Evolutionary conservation across 2,113 vertebrate genomes (phyloP), one percentile per base, ranked within the genome.

Genomic region (Canis aureus): DNA sequence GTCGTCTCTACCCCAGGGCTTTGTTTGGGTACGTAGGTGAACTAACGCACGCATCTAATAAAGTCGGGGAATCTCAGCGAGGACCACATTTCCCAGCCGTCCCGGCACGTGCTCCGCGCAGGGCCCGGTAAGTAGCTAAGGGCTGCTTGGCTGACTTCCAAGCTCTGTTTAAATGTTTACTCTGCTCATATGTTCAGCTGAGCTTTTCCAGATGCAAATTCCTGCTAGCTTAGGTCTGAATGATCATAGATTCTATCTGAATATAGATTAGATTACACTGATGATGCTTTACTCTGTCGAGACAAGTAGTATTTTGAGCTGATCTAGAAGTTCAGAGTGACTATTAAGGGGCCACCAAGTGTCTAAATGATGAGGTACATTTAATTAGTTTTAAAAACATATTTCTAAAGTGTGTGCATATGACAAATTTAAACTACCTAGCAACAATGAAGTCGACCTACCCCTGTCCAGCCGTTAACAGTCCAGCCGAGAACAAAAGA

Each of bases 31-130:
- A 23, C 80, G 38, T 12, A 35, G 71, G 38, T 84, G 60, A 89
- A 49, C 27, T 62, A 11, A 29, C 1, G 22, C 25, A 2, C 0
- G 0, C 32, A 0, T 0, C 5, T 5, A 15, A 25, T 1, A 16
- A 32, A 16, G n/a, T 38, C 25, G 2, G 8, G 25, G 27, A 38
- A 76, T 10, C 51, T 1, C 15, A 6, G 23, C 0, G 2, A 10
- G 51, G 67, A 32, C 87, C 83, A 25, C 35, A 0, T 55, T 10
- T 53, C 76, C 55, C 7, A 1, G 23, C 78, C 19, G 0, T 1
- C 4, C 2, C 64, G 49, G 23, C 74, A 25, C 2, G 23, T 11
- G 57, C 16, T 2, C 29, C 0, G 5, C 2, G 0, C 22, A 11
- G n/a, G 49, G n/a, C 59, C 38, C 19, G 0, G 27, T 6, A 25